Evolutionary conservation across 2,113 vertebrate genomes (phyloP), one percentile per base, ranked within the genome.

Genomic region (Solea senegalensis): DNA sequence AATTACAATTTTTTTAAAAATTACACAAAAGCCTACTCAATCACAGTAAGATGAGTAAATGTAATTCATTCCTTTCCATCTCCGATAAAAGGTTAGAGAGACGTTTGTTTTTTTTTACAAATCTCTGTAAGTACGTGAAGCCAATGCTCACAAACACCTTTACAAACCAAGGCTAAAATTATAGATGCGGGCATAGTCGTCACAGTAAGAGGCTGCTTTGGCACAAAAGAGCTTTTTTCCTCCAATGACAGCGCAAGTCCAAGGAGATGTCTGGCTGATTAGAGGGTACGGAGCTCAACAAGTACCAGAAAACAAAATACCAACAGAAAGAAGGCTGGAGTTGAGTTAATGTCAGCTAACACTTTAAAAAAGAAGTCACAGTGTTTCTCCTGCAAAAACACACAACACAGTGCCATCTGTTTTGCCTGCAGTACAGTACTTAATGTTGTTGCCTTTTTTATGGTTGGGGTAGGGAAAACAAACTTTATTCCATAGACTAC

Each of bases 241-340:
- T 62, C 41, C 61, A 7, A 50, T 61, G 56, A 59, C 45, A 61
- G 64, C 72, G 50, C n/a, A 65, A 43, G 41, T 65, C 26, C 77
- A 53, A 66, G 34, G 27, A 74, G 55, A 71, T 62, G 61, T 62
- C 64, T 66, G 43, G 59, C 15, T 77, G 63, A 80, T 68, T 61
- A 76, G 34, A 53, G 62, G 40, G 14, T 43, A n/a, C 14, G 46
- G 60, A 34, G 8, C 41, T 54, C 8, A 1, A 14, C 11, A 39
- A 49, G 57, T 48, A 66, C 26, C 51, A 41, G 11, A n/a, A 40
- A 54, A 44, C 44, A 51, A 62, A 66, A 21, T 48, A 57, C 16
- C 39, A 53, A 41, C 2, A 69, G 16, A 61, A 52, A 50, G 55
- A 52, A 72, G 56, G n/a, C 54, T 16, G 57, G 28, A 56, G 50